Conservation (phyloP, 2,113 vertebrate species). For the Lagopus muta region DNA sequence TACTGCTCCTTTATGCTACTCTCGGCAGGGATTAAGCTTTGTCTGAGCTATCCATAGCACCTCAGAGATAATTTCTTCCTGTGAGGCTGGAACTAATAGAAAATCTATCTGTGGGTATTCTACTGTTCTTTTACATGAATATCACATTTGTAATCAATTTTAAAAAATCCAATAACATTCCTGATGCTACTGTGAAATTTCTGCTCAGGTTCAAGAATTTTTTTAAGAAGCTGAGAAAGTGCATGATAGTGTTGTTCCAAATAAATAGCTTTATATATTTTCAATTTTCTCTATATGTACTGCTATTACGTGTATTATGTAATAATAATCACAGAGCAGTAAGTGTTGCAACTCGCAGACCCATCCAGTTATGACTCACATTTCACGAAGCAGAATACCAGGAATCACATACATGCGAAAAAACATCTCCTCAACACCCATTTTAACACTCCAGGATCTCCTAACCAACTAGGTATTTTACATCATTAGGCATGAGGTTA, state of each 20-base stretch:
- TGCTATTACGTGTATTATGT: not conserved
- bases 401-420: not conserved
- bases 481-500: slow-evolving; percentile 2
- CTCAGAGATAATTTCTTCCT: not conserved
- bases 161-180: not conserved
- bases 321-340: not conserved
- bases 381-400: not conserved
- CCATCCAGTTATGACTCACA: not conserved
- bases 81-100: not conserved
- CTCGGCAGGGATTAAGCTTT: not conserved
- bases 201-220: not conserved
- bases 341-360: not conserved
- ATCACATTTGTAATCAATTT: not conserved
- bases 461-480: not conserved
- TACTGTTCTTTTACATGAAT: not conserved
- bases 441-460: slow-evolving; percentile 43
- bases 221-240: slow-evolving; percentile 3
- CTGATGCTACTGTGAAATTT: not conserved
- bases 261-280: not conserved
- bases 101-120: not conserved
- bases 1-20: not conserved
- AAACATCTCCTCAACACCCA: slow-evolving; percentile 19
- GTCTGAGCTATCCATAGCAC: not conserved
- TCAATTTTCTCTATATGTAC: not conserved
- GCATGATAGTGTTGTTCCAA: not conserved